Percentiles rank a stretch among this genome's conserved stretches.
Evolutionary conservation across 1,140 invertebrate genomes (phyloP).

Genomic region (Calliopsis andreniformis): DNA sequence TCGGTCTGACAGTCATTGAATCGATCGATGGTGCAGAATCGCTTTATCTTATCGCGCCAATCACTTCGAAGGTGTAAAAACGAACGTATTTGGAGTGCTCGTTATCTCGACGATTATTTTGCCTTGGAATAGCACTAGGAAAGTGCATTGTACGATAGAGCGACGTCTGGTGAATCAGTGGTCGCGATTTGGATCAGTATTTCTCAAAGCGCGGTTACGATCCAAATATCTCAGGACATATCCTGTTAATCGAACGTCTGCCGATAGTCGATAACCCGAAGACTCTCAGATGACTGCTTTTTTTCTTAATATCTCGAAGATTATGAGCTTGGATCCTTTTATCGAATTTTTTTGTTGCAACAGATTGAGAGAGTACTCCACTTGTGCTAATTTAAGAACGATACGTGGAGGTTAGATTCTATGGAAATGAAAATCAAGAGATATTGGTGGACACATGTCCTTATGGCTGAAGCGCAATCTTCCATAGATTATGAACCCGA

Average conservation of each 20-base stretch:
- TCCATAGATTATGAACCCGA: slow-evolving; percentile 3
- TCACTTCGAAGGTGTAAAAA: slow-evolving; percentile 10
- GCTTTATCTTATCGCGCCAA: slow-evolving; percentile 55
- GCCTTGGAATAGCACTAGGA: slow-evolving; percentile 7
- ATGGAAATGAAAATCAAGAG: too few species aligned
- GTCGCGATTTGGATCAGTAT: slow-evolving; percentile 60
- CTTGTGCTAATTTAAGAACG: not conserved
- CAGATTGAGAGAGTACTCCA: too few species aligned
- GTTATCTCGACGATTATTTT: slow-evolving; percentile 55
- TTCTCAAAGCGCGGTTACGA: slow-evolving; percentile 20
- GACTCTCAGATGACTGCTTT: not conserved
- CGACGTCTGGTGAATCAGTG: slow-evolving; percentile 40
- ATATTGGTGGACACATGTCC: not conserved
- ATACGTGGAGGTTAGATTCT: too few species aligned
- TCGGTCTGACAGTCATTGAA: not conserved
- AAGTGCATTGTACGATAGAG: slow-evolving; percentile 62
- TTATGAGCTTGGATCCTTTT: slow-evolving; percentile 9
- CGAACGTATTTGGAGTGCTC: slow-evolving; percentile 14
- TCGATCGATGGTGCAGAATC: slow-evolving; percentile 28
- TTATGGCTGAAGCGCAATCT: not conserved
- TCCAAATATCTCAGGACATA: too few species aligned
- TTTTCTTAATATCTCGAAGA: not conserved
- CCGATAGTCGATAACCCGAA: not conserved
- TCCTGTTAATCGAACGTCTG: too few species aligned
- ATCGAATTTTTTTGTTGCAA: too few species aligned